Percentiles rank a stretch among this genome's conserved stretches.
phyloP scores from a whole-genome alignment of 37 sponge, comb jelly and placozoan species.

The Diacarnus erythraeanus region DNA sequence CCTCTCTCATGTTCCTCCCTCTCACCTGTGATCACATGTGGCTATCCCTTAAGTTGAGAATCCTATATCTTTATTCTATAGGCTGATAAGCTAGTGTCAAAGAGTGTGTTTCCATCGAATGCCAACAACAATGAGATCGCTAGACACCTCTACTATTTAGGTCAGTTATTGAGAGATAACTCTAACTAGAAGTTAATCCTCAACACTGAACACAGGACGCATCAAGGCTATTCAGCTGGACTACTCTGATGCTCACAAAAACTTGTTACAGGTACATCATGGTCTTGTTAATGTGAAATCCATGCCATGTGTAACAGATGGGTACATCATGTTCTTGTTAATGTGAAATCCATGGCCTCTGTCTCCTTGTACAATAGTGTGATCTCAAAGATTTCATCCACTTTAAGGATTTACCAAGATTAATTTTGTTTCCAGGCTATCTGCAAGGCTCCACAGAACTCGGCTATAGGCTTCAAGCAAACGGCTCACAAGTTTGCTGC shows the following conservation, averaged over 20 bases:
- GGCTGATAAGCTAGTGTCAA: constrained; percentile 90
- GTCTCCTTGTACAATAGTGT: too few species aligned
- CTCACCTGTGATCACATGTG: too few species aligned
- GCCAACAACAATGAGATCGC: constrained; percentile 96
- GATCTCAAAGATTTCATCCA: too few species aligned
- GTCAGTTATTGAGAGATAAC: constrained; percentile 13
- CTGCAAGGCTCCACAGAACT: constrained; percentile 92
- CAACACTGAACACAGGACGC: constrained; percentile 32
- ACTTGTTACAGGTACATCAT: constrained; percentile 64
- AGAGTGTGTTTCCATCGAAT: constrained; percentile 85
- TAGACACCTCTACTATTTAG: constrained; percentile 89
- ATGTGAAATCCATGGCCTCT: too few species aligned
- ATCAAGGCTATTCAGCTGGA: constrained; percentile 95
- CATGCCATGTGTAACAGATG: too few species aligned
- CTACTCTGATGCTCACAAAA: constrained; percentile 85
- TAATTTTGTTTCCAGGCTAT: constrained; percentile 70
- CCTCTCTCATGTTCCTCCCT: too few species aligned
- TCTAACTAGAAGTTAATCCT: background rate
- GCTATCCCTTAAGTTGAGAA: too few species aligned
- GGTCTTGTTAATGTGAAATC: background rate
- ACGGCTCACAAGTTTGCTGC: constrained; percentile 90
- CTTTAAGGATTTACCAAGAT: background rate
- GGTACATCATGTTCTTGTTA: too few species aligned
- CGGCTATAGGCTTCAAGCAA: constrained; percentile 96
- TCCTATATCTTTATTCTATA: constrained; percentile 14